These are phyloP conservation scores for Campoplex nolae DNA, from an alignment of 2,888 invertebrate species.

Conservation along the genomic window DNA sequence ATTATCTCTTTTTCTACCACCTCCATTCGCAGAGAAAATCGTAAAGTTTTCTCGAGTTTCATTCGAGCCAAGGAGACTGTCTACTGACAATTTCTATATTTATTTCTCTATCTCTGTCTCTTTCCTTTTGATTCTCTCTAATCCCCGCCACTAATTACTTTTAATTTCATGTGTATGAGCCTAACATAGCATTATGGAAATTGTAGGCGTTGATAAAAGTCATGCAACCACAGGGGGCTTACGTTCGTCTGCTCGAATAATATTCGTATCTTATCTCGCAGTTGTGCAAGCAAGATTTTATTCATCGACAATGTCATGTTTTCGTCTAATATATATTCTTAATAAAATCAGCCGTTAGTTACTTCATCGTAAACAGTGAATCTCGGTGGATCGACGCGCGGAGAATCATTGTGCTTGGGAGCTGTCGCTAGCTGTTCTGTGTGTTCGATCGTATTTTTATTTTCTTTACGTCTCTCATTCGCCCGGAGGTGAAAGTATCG, in stretches of 20 bases:
- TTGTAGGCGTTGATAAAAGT: not conserved
- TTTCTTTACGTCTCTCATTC: constrained; percentile 17
- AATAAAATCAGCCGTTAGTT: not conserved
- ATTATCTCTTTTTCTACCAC: not conserved
- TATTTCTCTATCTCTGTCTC: too few relatives aligned
- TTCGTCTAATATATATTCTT: not conserved
- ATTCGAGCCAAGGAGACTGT: not conserved
- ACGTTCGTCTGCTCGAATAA: not conserved
- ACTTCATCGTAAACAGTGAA: not conserved
- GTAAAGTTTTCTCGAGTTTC: constrained; percentile 11
- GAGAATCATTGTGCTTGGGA: constrained; percentile 12
- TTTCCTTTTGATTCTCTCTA: not conserved
- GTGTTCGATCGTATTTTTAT: constrained; percentile 4
- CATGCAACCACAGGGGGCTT: not conserved
- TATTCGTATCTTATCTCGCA: not conserved
- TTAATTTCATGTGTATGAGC: not conserved
- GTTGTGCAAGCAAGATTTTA: not conserved
- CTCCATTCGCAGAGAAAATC: not conserved
- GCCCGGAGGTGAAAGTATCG: constrained; percentile 44
- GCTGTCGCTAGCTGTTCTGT: not conserved
- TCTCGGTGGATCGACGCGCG: not conserved
- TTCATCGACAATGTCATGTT: not conserved
- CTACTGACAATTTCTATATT: too few relatives aligned
- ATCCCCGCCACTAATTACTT: constrained; percentile 2
- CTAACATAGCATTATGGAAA: not conserved